Evolutionary conservation across 2,888 invertebrate genomes (phyloP).

Genomic region (Elegia similella): DNA sequence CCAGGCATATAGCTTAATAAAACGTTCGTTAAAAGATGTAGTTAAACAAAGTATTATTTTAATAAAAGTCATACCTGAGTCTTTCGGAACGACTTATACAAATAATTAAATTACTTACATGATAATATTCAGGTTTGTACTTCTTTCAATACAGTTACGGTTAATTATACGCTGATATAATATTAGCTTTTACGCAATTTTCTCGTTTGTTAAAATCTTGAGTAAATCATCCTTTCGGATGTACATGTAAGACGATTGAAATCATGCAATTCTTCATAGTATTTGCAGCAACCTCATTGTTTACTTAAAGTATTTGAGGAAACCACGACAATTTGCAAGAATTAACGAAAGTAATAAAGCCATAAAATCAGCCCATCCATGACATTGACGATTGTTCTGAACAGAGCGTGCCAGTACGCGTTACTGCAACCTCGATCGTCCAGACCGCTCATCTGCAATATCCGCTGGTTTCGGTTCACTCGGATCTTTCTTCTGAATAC

Average conservation of each 20-base stretch:
- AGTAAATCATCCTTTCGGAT: conserved; percentile 41
- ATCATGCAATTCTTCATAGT: conserved; percentile 15
- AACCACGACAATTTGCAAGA: neutral
- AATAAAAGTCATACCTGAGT: conserved; percentile 71
- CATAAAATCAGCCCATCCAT: conserved; percentile 16
- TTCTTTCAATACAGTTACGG: conserved; percentile 64
- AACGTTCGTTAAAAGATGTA: conserved; percentile 79
- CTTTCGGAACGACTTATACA: conserved; percentile 76
- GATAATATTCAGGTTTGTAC: conserved; percentile 66
- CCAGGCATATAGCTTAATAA: conserved; percentile 80
- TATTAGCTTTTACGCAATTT: conserved; percentile 57
- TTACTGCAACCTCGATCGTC: conserved; percentile 32
- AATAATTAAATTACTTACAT: conserved; percentile 63
- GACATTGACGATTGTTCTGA: conserved; percentile 30
- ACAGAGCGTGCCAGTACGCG: conserved; percentile 13
- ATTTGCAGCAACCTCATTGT: neutral
- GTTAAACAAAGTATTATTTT: conserved; percentile 77
- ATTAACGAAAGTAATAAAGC: neutral
- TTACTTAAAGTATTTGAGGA: neutral
- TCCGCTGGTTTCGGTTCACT: conserved; percentile 26
- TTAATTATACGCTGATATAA: conserved; percentile 58
- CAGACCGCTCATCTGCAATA: conserved; percentile 51
- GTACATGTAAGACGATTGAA: conserved; percentile 25
- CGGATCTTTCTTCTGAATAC: conserved; percentile 1
- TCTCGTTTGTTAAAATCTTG: conserved; percentile 49